Evolutionary conservation across 2,888 invertebrate genomes (phyloP).

Genomic region (Omphaloscelis lunosa): DNA sequence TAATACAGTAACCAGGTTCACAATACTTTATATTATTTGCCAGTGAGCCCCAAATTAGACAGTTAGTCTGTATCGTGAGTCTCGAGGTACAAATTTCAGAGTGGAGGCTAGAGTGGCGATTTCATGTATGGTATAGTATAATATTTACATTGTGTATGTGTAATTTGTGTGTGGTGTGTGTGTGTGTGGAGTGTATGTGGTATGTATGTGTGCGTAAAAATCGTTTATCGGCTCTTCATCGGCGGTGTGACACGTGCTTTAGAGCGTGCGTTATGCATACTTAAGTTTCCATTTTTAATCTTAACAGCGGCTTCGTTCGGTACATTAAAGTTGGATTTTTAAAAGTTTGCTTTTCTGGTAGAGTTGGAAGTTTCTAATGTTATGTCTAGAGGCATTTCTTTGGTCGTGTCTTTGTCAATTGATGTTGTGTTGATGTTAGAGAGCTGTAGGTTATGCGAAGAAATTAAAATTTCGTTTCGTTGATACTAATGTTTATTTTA

Average conservation of each 20-base stretch:
- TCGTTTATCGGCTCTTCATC: not conserved
- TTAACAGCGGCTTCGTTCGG: conserved; percentile 28
- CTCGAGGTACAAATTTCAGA: no score
- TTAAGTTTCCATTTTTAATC: conserved; percentile 43
- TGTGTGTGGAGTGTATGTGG: no score
- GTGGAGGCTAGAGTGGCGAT: no score
- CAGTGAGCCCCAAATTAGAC: no score
- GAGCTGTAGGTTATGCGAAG: not conserved
- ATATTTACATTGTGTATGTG: no score
- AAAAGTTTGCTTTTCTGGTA: not conserved
- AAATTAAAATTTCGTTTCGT: not conserved
- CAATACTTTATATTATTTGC: no score
- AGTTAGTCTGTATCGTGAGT: no score
- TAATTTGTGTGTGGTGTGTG: no score
- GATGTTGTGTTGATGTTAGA: not conserved
- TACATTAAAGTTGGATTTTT: conserved; percentile 26
- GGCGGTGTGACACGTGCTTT: not conserved
- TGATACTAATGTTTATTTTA: not conserved
- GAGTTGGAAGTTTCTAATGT: not conserved
- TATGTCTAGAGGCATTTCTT: accelerated
- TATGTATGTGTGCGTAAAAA: no score
- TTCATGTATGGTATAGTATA: no score
- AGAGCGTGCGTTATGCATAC: conserved; percentile 29
- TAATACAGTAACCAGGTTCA: no score
- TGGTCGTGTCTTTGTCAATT: no score